A percentile compares a stretch with the other conserved stretches of the same genome.
Evolutionary conservation across 2,113 vertebrate species (phyloP).

Genomic region (Rhea pennata): DNA sequence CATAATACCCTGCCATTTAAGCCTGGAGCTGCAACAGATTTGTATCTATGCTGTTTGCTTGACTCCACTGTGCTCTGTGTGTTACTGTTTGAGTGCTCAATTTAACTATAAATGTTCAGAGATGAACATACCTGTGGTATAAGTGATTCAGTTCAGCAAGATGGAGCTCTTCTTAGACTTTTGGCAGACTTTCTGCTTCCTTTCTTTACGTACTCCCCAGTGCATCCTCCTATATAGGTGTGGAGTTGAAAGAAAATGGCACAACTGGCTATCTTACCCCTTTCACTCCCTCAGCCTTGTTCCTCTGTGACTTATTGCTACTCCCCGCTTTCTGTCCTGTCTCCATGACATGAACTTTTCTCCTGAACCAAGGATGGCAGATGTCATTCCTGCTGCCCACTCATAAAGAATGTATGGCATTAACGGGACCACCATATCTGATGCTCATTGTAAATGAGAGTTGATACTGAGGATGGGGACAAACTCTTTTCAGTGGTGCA

Average conservation of each 20-base stretch:
- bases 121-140: background rate
- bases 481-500: too few species aligned
- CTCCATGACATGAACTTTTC: background rate
- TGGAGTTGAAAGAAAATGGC: background rate
- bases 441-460: background rate
- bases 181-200: background rate
- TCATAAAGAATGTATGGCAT: background rate
- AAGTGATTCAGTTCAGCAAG: background rate
- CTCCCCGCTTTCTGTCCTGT: background rate
- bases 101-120: background rate
- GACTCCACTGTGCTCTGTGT: background rate
- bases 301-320: background rate
- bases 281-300: too few species aligned
- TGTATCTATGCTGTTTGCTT: fast-evolving
- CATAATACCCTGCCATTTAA: background rate
- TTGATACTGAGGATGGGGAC: background rate
- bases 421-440: background rate
- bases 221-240: background rate
- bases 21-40: background rate
- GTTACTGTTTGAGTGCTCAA: background rate
- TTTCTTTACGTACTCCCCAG: background rate
- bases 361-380: background rate
- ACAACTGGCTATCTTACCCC: background rate
- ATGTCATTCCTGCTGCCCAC: background rate
- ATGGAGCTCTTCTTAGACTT: background rate